Evolutionary conservation across 37 sponge, comb jelly and placozoan species (phyloP).

Genomic region (Oopsacas minuta): DNA sequence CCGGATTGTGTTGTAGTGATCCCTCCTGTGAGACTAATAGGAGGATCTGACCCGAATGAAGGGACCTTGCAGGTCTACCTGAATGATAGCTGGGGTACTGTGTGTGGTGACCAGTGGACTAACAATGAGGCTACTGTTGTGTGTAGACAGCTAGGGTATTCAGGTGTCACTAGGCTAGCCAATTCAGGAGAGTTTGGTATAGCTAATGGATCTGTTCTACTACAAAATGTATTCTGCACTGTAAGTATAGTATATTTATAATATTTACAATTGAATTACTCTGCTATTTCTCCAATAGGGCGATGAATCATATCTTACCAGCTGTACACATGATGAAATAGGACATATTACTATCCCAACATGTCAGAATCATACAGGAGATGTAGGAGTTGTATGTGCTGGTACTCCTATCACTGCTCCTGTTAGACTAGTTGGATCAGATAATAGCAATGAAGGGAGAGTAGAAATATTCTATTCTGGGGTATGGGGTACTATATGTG

Average conservation of each 20-base stretch:
- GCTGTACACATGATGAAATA: neutral
- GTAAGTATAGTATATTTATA: neutral
- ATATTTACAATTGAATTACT: neutral
- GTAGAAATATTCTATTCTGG: slow-evolving; percentile 16
- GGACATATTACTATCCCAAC: neutral
- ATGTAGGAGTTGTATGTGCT: neutral
- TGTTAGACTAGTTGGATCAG: neutral
- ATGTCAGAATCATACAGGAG: neutral
- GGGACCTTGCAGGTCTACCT: neutral
- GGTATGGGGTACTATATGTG: slow-evolving; percentile 18
- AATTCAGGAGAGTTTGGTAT: neutral
- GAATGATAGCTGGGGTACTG: neutral
- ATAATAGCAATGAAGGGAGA: neutral
- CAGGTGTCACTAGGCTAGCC: neutral
- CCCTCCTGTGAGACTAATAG: neutral
- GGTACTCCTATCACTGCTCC: neutral
- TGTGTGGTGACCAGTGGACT: neutral
- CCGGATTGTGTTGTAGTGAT: no score
- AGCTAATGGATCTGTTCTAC: neutral
- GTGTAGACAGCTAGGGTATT: slow-evolving; percentile 7
- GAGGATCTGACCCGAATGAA: neutral
- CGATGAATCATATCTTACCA: neutral
- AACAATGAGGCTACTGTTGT: neutral
- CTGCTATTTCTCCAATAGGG: neutral
- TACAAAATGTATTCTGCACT: slow-evolving; percentile 10